Base-by-base conservation (phyloP, 2,113 vertebrate species). In the Microcebus lehilahytsara region DNA sequence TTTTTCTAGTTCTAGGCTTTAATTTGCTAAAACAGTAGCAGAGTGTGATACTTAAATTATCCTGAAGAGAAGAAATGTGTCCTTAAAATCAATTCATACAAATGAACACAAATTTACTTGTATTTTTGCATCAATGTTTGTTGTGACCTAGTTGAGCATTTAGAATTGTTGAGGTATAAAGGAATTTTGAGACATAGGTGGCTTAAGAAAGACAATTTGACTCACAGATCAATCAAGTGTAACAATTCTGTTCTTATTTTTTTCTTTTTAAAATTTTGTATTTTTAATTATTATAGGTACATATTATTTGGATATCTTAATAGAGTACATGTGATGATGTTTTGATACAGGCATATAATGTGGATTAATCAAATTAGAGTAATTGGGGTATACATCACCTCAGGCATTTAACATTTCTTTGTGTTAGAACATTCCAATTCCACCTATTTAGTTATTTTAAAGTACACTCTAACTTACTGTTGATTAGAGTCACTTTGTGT, bases 21-120 rank as follows among this genome's bases (percentile, higher is more conserved):
- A 56, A 60, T 89, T 89, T 93, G 85, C 62, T 87, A 37, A 95
- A 94, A 84, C 19, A 89, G 6, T 53, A 75, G 32, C 34, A 93
- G 17, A 83, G 84, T 86, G 90, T 62, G 10, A 85, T 64, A n/a
- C 19, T 87, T 9, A 95, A 78, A 95, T 94, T 71, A 87, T 87
- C 37, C 77, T 46, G 6, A 86, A 87, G 30, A 87, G 19, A 89
- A 92, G 13, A 95, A 74, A 83, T 60, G 37, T 6, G 72, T 40
- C 9, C 14, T 23, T 66, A 58, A 93, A 60, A 66, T 78, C 13
- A 75, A 40, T 91, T 69, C 5, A 69, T 40, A 60, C 10, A 66
- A n/a, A 25, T 37, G 17, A 17, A 23, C 66, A 46, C 10, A 89
- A 62, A 60, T 58, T 78, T 32, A 85, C 40, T 89, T 81, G 23